Conservation (phyloP, 2,888 invertebrate species). For the Lissonota sp. region DNA sequence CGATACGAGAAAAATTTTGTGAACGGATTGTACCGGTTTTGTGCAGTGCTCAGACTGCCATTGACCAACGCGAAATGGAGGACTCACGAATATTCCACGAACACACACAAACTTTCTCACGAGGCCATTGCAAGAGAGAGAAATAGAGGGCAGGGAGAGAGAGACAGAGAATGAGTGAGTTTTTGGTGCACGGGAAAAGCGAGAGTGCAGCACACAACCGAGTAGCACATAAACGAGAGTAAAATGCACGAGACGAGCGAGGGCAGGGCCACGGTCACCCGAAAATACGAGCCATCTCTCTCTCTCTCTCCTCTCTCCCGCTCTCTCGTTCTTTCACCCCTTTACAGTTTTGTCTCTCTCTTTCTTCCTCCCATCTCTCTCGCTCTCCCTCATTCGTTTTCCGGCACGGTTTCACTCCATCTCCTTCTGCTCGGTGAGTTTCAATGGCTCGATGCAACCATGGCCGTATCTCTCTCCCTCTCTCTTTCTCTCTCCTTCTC, state of each 20-base stretch:
- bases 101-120: background rate
- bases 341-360: conserved; percentile 24
- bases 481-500: conserved; percentile 1
- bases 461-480: conserved; percentile 22
- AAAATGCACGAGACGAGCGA: conserved; percentile 66
- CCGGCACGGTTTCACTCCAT: conserved; percentile 56
- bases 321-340: conserved; percentile 17
- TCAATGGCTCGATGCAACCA: conserved; percentile 72
- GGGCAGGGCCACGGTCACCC: conserved; percentile 82
- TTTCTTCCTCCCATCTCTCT: conserved; percentile 26
- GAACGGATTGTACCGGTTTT: conserved; percentile 40
- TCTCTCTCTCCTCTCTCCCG: conserved; percentile 55
- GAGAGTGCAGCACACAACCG: conserved; percentile 14
- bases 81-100: background rate
- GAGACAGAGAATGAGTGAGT: conserved; percentile 32
- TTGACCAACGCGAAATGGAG: conserved; percentile 44
- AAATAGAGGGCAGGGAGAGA: conserved; percentile 39
- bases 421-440: conserved; percentile 70
- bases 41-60: conserved; percentile 27
- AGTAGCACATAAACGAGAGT: conserved; percentile 72
- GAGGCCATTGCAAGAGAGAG: conserved; percentile 22
- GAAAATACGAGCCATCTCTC: conserved; percentile 77
- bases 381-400: conserved; percentile 37
- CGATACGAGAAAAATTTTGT: conserved; percentile 21
- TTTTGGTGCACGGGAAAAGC: conserved; percentile 22